Percentiles rank a stretch among this genome's conserved stretches.
phyloP scores from a whole-genome alignment of 30 jellyfish, hydroid and myxozoan species.

The Hydractinia symbiolongicarpus region DNA sequence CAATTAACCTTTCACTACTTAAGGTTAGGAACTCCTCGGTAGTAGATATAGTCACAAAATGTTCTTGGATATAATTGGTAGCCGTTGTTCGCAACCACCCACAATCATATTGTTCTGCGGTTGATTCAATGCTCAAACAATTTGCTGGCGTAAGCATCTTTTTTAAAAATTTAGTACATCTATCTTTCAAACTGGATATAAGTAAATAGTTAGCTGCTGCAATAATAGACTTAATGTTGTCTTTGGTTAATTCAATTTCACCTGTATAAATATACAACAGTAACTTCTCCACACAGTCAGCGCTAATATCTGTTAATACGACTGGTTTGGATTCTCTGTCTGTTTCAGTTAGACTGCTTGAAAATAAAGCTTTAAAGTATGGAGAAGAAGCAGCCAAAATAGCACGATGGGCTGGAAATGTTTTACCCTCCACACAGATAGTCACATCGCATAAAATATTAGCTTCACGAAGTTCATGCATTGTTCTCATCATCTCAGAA shows the following conservation, averaged over 20 bases:
- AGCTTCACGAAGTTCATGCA: conserved; percentile 78
- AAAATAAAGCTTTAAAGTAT: conserved; percentile 87
- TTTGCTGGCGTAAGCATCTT: conserved; percentile 84
- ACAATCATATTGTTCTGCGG: conserved; percentile 86
- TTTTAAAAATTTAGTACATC: conserved; percentile 72
- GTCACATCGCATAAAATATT: conserved; percentile 81
- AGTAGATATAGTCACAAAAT: conserved; percentile 57
- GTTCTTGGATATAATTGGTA: conserved; percentile 68
- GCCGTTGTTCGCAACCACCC: conserved; percentile 88
- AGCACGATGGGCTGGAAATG: conserved; percentile 67
- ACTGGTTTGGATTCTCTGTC: conserved; percentile 70
- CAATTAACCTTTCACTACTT: conserved; percentile 53
- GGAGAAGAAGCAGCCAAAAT: conserved; percentile 92
- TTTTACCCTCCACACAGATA: conserved; percentile 91
- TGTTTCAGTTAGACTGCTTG: conserved; percentile 64
- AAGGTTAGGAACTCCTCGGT: conserved; percentile 74
- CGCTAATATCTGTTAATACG: conserved; percentile 69
- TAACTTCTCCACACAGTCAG: conserved; percentile 68
- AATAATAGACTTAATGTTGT: conserved; percentile 67
- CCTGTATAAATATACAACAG: conserved; percentile 86
- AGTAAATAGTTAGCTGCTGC: conserved; percentile 89
- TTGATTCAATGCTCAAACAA: conserved; percentile 79
- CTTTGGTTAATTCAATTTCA: conserved; percentile 62
- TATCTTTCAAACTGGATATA: conserved; percentile 75
- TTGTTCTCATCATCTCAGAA: conserved; percentile 46